Evolutionary conservation across 2,797 vertebrate species (phyloP).

Genomic region (Danio kyathit): DNA sequence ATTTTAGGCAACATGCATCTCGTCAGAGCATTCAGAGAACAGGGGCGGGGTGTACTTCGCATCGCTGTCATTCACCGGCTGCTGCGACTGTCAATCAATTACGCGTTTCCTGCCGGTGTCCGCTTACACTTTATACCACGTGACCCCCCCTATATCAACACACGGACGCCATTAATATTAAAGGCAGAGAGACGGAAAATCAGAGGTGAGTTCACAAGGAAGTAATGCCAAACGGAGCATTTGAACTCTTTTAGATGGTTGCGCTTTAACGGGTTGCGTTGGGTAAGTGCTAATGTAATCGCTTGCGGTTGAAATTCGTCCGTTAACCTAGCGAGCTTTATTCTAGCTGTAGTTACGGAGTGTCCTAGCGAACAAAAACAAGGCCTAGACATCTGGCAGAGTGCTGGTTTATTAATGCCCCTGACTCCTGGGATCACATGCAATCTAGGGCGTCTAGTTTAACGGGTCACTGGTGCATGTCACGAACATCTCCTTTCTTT

Average conservation of each 20-base stretch:
- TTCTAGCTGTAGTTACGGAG: not conserved
- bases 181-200: conserved; percentile 56
- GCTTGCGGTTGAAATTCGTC: not conserved
- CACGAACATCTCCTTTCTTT: not conserved
- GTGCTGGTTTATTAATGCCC: conserved; percentile 31
- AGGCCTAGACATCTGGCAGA: conserved; percentile 42
- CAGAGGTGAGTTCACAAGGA: conserved; percentile 71
- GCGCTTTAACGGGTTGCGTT: not conserved
- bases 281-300: not conserved
- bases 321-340: not conserved
- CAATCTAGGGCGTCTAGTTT: conserved; percentile 1
- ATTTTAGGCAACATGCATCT: not conserved
- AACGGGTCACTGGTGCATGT: conserved; percentile 26
- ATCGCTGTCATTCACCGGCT: conserved; percentile 27
- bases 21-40: not conserved
- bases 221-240: not conserved
- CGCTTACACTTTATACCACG: conserved; percentile 59
- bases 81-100: not conserved
- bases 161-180: conserved; percentile 70
- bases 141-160: conserved; percentile 73
- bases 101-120: conserved; percentile 46
- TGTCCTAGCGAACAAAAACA: conserved; percentile 36
- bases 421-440: conserved; percentile 8
- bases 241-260: not conserved
- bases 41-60: not conserved